Conservation (phyloP, 2,888 invertebrate species). For the Epinotia demarniana region DNA sequence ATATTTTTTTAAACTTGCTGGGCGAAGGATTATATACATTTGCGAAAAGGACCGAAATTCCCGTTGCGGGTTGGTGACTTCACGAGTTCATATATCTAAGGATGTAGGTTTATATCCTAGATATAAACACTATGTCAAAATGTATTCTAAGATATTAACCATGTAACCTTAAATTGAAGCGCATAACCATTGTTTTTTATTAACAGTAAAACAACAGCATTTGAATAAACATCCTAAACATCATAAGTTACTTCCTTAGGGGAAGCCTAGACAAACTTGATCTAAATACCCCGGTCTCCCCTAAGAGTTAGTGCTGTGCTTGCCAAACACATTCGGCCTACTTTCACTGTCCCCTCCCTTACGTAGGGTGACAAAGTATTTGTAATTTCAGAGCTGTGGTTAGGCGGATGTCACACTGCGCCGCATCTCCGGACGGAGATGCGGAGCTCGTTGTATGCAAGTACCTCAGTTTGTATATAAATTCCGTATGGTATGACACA, state of each 20-base stretch:
- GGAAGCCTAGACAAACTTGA: constrained; percentile 38
- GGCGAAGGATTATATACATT: no score
- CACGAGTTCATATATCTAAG: no score
- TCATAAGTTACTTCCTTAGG: constrained; percentile 24
- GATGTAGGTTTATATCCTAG: no score
- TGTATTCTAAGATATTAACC: background rate
- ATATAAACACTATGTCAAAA: no score
- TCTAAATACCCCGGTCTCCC: constrained; percentile 33
- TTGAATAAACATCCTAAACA: constrained; percentile 40
- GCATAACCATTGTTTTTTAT: background rate
- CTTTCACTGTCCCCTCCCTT: constrained; percentile 53
- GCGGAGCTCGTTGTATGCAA: no score
- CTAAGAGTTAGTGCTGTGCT: constrained; percentile 34
- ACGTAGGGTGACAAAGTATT: constrained; percentile 44
- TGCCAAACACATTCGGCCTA: constrained; percentile 55
- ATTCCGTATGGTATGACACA: no score
- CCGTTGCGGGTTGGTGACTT: no score
- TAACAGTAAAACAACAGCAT: constrained; percentile 28
- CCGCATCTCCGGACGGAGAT: no score
- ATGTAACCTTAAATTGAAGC: background rate
- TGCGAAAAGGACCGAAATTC: no score
- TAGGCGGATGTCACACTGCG: no score
- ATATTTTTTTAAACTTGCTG: no score
- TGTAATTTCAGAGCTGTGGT: background rate
- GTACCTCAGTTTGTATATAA: no score